These are phyloP conservation scores for Gallinago undulata DNA, from an alignment of 2,113 vertebrate genomes.

Conservation along the genomic window DNA sequence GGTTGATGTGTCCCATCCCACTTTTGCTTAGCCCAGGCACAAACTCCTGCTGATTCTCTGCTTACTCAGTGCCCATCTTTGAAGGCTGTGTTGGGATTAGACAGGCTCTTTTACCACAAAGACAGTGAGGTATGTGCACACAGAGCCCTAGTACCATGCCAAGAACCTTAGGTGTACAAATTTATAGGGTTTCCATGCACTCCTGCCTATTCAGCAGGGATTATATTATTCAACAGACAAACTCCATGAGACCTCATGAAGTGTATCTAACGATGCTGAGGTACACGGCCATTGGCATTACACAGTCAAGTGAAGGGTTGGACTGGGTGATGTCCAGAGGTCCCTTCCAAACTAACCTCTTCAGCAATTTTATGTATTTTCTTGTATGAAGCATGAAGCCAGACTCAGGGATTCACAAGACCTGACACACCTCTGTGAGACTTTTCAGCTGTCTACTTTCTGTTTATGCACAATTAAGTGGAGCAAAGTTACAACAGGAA, in stretches of 20 bases:
- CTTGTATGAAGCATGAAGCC: background rate
- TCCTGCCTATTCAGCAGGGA: background rate
- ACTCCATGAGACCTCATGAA: background rate
- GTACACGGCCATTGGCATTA: background rate
- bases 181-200: background rate
- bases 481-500: background rate
- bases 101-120: background rate
- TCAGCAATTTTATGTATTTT: background rate
- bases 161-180: background rate
- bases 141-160: background rate
- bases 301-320: background rate
- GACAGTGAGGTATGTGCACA: background rate
- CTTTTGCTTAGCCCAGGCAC: background rate
- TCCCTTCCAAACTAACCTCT: background rate
- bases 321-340: background rate
- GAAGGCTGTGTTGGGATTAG: background rate
- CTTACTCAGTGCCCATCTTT: background rate
- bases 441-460: background rate
- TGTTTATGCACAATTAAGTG: background rate
- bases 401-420: background rate
- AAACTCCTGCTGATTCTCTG: background rate
- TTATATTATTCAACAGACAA: background rate
- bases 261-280: background rate
- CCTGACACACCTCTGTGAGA: background rate
- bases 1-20: background rate